phyloP scores from a whole-genome alignment of 2,113 vertebrate species.

The Balaeniceps rex region DNA sequence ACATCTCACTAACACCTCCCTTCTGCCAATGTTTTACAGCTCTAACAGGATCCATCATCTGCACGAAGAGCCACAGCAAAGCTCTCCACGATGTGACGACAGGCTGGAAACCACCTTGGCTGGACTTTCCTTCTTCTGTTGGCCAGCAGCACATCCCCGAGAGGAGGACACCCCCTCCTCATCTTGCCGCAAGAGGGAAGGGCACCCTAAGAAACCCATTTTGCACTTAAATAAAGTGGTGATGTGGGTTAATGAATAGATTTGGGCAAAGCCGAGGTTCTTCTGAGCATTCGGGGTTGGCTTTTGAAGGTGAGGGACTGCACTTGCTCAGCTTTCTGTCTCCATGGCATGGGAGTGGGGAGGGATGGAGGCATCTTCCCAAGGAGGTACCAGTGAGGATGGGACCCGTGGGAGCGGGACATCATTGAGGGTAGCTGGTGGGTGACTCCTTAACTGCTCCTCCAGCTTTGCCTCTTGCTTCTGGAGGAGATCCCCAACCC shows the following conservation, averaged over 20 bases:
- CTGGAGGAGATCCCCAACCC: background rate
- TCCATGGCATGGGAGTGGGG: background rate
- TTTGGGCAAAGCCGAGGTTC: background rate
- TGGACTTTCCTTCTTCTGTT: background rate
- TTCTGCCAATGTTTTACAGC: background rate
- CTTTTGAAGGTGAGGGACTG: background rate
- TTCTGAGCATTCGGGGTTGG: background rate
- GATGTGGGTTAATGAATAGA: background rate
- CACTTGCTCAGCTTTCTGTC: background rate
- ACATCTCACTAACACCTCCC: background rate
- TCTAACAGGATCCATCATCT: background rate
- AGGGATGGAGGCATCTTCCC: background rate
- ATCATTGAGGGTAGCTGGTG: background rate
- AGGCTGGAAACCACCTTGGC: background rate
- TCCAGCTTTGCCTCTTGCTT: background rate
- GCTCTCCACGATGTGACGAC: fast-evolving
- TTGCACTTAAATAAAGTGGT: background rate
- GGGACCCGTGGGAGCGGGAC: background rate
- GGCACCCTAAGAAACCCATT: background rate
- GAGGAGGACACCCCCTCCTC: background rate
- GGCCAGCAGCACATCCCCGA: background rate
- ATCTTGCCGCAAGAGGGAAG: background rate
- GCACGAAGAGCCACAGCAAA: background rate
- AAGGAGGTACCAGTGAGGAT: background rate
- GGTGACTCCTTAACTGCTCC: background rate